Evolutionary conservation across 2,113 vertebrate genomes (phyloP), one percentile per base, ranked within the genome.

Genomic region (Sclerurus mexicanus): DNA sequence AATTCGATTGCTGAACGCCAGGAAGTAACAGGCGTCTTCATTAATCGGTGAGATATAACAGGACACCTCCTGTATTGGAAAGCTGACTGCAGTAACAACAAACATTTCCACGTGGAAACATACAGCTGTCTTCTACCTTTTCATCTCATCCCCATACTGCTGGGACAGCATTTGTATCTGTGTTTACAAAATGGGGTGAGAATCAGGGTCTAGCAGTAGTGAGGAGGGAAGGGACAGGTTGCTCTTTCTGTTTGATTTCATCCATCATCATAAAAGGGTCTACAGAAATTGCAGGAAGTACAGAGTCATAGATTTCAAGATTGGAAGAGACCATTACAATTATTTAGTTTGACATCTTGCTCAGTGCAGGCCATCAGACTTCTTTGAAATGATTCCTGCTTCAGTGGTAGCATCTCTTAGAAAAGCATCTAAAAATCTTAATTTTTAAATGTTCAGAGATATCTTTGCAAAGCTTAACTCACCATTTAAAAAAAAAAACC

Each of bases 291-390:
- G 4, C 49, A 79, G 64, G 40, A 93, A 86, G 27, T 58, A 83
- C 2, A 83, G 2, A 62, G 53, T 53, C 12, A 4, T 7, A 76
- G 84, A 69, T 60, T 82, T 62, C 22, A 68, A 85, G 69, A 91
- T 46, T 87, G 76, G 49, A 77, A 82, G 76, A 85, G 58, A 78
- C 20, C 1, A 3, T 75, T 89, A 91, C 0, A 17, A n/a, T 94
- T 89, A 94, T 87, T 87, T 64, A 81, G 52, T 88, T 67, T 93
- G 91, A 93, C 83, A 84, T 84, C 62, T 81, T 73, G 64, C 53
- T 89, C 60, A 85, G 27, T 2, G 10, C 40, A 79, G 52, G 71
- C 53, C 52, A 91, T 40, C 64, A 79, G 52, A 82, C 31, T 75
- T 92, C 59, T 58, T 23, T 3, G 5, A 78, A 63, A 91, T 37